Conservation (phyloP, 2,113 vertebrate genomes). For the Corythaixoides concolor region DNA sequence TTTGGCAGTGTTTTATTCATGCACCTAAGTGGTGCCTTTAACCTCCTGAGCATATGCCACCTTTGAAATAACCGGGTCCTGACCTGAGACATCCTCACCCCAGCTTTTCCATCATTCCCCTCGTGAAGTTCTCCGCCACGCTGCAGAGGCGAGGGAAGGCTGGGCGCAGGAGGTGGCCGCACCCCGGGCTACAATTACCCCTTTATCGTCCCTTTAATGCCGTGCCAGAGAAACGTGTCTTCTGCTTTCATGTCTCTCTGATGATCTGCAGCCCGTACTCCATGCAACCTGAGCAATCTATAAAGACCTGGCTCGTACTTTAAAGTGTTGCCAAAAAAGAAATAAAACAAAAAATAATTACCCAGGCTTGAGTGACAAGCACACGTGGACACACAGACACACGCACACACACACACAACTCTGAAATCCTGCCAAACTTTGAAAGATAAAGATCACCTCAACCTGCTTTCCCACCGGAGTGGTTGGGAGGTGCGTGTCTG, state of each 20-base stretch:
- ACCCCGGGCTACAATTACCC: slow-evolving; percentile 51
- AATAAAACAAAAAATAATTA: slow-evolving; percentile 57
- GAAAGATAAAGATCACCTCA: not conserved
- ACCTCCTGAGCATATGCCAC: slow-evolving; percentile 9
- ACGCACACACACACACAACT: not conserved
- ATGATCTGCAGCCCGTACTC: slow-evolving; percentile 54
- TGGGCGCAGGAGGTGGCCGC: not conserved
- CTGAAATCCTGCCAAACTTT: not conserved
- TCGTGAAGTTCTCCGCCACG: not conserved
- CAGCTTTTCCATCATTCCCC: not conserved
- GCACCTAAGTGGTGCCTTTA: slow-evolving; percentile 30
- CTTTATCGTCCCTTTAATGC: slow-evolving; percentile 53
- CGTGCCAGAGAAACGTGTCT: slow-evolving; percentile 43
- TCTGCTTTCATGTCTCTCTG: slow-evolving; percentile 56
- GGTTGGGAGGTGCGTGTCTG: not conserved
- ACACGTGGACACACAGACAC: not conserved
- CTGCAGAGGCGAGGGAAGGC: not conserved
- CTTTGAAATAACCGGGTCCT: slow-evolving; percentile 46
- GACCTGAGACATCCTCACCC: slow-evolving; percentile 17
- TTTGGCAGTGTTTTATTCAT: slow-evolving; percentile 45
- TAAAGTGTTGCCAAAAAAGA: slow-evolving; percentile 57
- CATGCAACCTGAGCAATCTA: slow-evolving; percentile 57
- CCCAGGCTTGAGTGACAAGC: not conserved
- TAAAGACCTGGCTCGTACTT: slow-evolving; percentile 56
- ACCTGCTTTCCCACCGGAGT: not conserved